Evolutionary conservation across 2,113 vertebrate species (phyloP), one percentile per base, ranked within the genome.

Genomic region (Gobio gobio): DNA sequence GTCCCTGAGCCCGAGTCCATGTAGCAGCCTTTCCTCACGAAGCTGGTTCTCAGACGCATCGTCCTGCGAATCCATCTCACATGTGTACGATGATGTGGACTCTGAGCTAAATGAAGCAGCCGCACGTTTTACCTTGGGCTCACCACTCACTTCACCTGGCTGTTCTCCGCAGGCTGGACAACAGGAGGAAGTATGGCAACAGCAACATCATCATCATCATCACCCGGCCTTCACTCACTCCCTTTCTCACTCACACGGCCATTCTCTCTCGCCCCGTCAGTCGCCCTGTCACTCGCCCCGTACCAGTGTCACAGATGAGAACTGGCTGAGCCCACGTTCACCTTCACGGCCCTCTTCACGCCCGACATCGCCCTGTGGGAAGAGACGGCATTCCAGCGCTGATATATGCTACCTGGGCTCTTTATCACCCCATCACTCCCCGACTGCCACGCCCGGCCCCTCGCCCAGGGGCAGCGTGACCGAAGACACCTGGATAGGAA

Each of bases 21-120:
- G 97, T 91, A 99, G 98, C 94, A 99, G 98, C 92, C 95, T 99
- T 92, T 99, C 98, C 0, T 99, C 98, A 51, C 94, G 96, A 89
- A 99, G 98, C 87, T 99, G 97, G 97, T 99, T 98, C 92, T 99
- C 98, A 73, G 98, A 99, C 83, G 98, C 97, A 70, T 99, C 98
- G 16, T 99, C 98, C 85, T 99, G 98, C 88, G 98, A 99, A 90
- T 99, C 98, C 68, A 95, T 99, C 90, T 99, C 98, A 59, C 98
- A 99, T 1, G 95, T 98, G 90, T 99, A 99, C 87, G 98, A 99
- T 72, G 98, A 99, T 13, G 98, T 99, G 82, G 98, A 99, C 86
- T 97, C 97, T 0, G 98, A 99, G 93, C 94, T 99, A 26, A 99
- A 99, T 81, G 98, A 99, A 94, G 98, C 98, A 74, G 98, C 98